These are phyloP conservation scores for Cyclargus thomasi DNA, from an alignment of 1,140 invertebrate genomes.

Conservation along the genomic window DNA sequence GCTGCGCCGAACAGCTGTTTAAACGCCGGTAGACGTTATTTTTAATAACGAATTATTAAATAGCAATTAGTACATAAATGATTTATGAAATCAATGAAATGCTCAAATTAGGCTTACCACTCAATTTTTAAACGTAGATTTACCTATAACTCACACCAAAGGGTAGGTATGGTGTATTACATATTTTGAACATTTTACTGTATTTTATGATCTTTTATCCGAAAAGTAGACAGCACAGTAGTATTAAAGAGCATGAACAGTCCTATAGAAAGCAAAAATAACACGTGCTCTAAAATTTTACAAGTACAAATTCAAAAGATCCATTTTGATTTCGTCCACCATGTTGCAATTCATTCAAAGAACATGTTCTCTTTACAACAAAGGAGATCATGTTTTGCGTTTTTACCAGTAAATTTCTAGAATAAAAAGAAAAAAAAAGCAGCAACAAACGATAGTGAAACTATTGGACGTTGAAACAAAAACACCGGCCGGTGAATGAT, in stretches of 20 bases:
- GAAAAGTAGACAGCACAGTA: no score
- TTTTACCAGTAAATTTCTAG: not conserved
- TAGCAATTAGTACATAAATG: slow-evolving; percentile 22
- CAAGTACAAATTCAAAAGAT: slow-evolving; percentile 36
- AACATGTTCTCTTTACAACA: slow-evolving; percentile 43
- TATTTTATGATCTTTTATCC: no score
- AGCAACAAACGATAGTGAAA: slow-evolving; percentile 24
- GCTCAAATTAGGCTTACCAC: no score
- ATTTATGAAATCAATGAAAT: no score
- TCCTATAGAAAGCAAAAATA: not conserved
- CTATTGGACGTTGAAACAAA: slow-evolving; percentile 54
- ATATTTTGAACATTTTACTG: no score
- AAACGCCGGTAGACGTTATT: slow-evolving; percentile 44
- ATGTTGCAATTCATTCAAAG: slow-evolving; percentile 69
- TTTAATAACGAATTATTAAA: slow-evolving; percentile 20
- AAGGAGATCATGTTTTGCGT: not conserved
- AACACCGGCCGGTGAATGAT: slow-evolving; percentile 70
- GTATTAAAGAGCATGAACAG: not conserved
- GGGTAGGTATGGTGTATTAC: not conserved
- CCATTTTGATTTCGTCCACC: slow-evolving; percentile 74
- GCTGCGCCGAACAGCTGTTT: slow-evolving; percentile 70
- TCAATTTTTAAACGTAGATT: no score
- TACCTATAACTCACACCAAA: no score
- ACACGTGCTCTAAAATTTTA: not conserved
- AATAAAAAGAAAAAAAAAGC: not conserved